Evolutionary conservation across 2,888 invertebrate species (phyloP), one percentile per base, ranked within the genome.

Genomic region (Ditula angustiorana): DNA sequence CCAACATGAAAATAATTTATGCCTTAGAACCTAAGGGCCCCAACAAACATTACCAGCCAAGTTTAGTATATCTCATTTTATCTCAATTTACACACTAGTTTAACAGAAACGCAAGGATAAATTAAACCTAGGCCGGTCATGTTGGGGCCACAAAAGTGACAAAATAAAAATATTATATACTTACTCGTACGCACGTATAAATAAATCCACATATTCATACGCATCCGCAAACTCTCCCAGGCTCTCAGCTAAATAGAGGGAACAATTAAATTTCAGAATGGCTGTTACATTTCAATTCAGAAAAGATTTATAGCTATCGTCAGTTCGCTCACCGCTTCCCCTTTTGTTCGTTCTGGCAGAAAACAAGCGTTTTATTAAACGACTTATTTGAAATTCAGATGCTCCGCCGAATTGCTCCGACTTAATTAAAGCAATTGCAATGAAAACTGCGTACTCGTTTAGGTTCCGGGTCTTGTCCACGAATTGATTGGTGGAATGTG

Each of bases 321-420:
- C 66, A 61, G 56, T 61, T 52, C 35, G 35, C 33, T 50, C 64
- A 50, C 62, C 58, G 56, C 41, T 62, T 62, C 66, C 66, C 67
- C 56, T 62, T 53, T 67, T 67, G 58, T 67, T 47, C 67, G 41
- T 24, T 47, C 58, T 46, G 53, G 67, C 49, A 63, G 62, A 63
- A 63, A 67, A 67, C 67, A 63, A 63, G 63, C 63, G 67, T 63
- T 67, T 64, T 61, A 67, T 64, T 64, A 64, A 67, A 60, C 60
- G 67, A 60, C 60, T 64, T 64, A 67, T 67, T 67, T 64, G 67
- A 67, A 67, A 64, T 64, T 67, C 67, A 67, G 64, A 67, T 67
- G 63, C 58, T 30, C 10, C 24, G 46, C 57, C 61, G 49, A 67
- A 63, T 67, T 44, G 63, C 63, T 63, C 60, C 59, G 59, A 67